A percentile compares a stretch with the other conserved stretches of the same genome.
These are phyloP conservation scores for Schizothorax lantsangensis DNA, from an alignment of 2,797 vertebrate genomes.

Conservation along the genomic window DNA sequence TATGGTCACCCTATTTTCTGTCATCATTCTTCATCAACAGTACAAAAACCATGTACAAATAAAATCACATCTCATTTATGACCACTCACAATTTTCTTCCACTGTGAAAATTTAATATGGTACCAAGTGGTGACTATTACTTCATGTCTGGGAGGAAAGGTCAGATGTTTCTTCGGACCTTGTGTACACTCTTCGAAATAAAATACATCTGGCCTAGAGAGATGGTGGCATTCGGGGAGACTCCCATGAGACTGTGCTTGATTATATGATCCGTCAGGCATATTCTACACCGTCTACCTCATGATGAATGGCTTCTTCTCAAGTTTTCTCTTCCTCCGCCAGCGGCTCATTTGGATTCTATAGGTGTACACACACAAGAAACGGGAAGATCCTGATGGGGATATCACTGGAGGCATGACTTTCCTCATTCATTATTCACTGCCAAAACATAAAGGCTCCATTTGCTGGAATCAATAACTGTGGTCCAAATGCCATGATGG, in stretches of 20 bases:
- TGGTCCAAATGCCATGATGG: slow-evolving; percentile 46
- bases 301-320: slow-evolving; percentile 40
- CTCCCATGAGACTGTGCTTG: slow-evolving; percentile 44
- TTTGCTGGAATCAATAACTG: slow-evolving; percentile 52
- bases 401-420: slow-evolving; percentile 30
- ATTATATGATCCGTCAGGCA: slow-evolving; percentile 50
- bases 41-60: neutral
- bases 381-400: slow-evolving; percentile 38
- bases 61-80: neutral
- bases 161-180: neutral
- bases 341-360: slow-evolving; percentile 52
- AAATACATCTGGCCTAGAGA: slow-evolving; percentile 35
- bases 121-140: neutral
- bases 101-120: slow-evolving; percentile 12
- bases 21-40: neutral
- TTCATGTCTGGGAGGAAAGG: neutral
- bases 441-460: slow-evolving; percentile 34
- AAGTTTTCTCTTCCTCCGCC: slow-evolving; percentile 30
- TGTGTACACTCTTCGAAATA: slow-evolving; percentile 6
- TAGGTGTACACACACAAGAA: slow-evolving; percentile 39
- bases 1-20: neutral
- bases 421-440: slow-evolving; percentile 56
- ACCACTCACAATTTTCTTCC: neutral
- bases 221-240: slow-evolving; percentile 15
- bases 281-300: slow-evolving; percentile 19